Conservation (phyloP, 1,140 invertebrate genomes). For the Gryon sp. region DNA sequence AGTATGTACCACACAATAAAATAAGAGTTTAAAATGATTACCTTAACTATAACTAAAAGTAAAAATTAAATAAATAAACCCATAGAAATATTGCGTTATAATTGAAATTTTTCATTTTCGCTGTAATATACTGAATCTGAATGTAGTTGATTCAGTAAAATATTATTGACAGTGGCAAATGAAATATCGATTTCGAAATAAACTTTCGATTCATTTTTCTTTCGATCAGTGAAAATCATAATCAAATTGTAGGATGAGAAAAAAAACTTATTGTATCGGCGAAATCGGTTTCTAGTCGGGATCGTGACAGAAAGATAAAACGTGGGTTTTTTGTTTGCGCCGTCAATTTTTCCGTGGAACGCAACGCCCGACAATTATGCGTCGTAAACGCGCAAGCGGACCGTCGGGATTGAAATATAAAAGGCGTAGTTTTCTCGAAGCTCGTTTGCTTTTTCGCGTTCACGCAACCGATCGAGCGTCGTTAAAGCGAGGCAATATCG, state of each 20-base stretch:
- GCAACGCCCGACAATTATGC: slow-evolving; percentile 35
- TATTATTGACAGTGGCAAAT: no score
- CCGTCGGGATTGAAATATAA: slow-evolving; percentile 31
- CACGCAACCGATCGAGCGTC: slow-evolving; percentile 22
- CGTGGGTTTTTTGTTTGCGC: background rate
- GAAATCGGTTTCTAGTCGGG: background rate
- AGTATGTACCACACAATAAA: no score
- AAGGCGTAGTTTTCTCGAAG: slow-evolving; percentile 25
- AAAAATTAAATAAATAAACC: no score
- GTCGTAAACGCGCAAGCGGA: slow-evolving; percentile 38
- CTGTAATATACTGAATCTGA: no score
- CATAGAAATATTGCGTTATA: no score
- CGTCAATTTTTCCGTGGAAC: slow-evolving; percentile 26
- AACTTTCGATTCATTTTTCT: no score
- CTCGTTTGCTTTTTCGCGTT: slow-evolving; percentile 13
- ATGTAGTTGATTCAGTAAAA: no score
- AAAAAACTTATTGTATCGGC: slow-evolving; percentile 2
- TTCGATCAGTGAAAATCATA: no score
- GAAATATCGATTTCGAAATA: no score
- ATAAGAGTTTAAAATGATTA: no score
- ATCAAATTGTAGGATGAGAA: background rate
- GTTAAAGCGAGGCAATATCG: slow-evolving; percentile 42
- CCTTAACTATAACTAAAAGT: no score
- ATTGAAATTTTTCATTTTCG: no score
- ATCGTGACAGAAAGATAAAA: slow-evolving; percentile 22